phyloP scores from a whole-genome alignment of 2,888 invertebrate species.

The Folsomia manolachei region DNA sequence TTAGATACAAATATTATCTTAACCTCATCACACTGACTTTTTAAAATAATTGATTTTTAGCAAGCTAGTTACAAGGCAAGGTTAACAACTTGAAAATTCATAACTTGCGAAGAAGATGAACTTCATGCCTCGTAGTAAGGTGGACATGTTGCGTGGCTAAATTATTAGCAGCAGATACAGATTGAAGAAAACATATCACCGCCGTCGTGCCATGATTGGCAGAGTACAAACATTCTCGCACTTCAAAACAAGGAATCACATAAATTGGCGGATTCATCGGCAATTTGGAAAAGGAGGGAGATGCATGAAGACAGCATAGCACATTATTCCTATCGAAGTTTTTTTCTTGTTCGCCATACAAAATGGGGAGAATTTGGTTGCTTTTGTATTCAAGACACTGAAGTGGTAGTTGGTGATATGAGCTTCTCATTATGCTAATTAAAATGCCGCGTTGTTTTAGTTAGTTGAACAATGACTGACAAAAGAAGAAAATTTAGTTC shows the following conservation, averaged over 20 bases:
- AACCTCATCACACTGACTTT: too few relatives aligned
- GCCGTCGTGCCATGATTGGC: background rate
- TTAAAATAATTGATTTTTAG: too few relatives aligned
- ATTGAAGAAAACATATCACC: too few relatives aligned
- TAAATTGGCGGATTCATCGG: slow-evolving; percentile 10
- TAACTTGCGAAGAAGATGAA: too few relatives aligned
- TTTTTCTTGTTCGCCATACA: background rate
- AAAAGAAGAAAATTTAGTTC: background rate
- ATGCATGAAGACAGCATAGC: slow-evolving; percentile 1
- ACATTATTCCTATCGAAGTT: background rate
- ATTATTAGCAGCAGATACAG: background rate
- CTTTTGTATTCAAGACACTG: background rate
- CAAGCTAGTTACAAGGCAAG: too few relatives aligned
- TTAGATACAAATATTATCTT: too few relatives aligned
- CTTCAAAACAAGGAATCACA: background rate
- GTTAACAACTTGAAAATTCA: background rate
- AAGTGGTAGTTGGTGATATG: slow-evolving; percentile 16
- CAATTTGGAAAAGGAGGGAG: slow-evolving; percentile 1
- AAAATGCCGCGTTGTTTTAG: slow-evolving; percentile 16
- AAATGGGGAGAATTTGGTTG: background rate
- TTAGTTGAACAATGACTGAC: background rate
- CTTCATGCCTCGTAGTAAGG: too few relatives aligned
- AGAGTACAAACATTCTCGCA: slow-evolving; percentile 7
- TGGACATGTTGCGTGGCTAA: background rate
- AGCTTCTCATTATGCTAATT: slow-evolving; percentile 16